Conservation (phyloP, 2,888 invertebrate species). For the Hirudinaria manillensis region DNA sequence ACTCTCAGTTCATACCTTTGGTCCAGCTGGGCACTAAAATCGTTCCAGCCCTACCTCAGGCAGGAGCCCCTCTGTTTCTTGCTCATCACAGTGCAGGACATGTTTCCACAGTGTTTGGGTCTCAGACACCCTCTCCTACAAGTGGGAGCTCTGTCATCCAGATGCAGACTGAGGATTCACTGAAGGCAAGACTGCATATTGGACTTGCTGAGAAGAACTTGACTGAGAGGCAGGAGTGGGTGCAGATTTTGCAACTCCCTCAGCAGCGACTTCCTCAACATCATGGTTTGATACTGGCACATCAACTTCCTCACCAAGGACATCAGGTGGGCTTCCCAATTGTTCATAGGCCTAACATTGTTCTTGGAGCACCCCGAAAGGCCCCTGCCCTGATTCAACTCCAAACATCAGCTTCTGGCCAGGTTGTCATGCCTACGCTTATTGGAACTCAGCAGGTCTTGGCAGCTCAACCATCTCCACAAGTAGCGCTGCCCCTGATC, state of each 20-base stretch:
- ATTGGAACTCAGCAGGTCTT: conserved; percentile 1
- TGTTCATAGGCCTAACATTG: not conserved
- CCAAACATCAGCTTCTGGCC: not conserved
- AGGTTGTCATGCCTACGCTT: conserved; percentile 2
- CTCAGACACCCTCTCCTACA: not conserved
- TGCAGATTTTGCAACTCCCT: conserved; percentile 30
- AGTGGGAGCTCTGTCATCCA: not conserved
- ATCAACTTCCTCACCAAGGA: not conserved
- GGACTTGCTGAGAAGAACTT: conserved; percentile 6
- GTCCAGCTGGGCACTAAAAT: conserved; percentile 19
- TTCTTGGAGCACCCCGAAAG: not conserved
- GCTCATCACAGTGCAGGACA: not conserved
- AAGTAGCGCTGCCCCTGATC: conserved; percentile 3
- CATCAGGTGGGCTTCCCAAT: conserved; percentile 4
- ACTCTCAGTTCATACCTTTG: not conserved
- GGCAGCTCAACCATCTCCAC: not conserved
- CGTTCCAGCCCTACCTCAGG: conserved; percentile 35
- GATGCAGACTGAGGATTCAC: not conserved
- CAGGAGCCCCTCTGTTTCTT: conserved; percentile 39
- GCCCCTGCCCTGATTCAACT: conserved; percentile 10
- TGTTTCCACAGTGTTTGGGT: not conserved
- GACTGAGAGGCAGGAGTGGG: conserved; percentile 20
- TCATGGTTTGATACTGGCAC: conserved; percentile 5
- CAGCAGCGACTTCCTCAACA: conserved; percentile 16
- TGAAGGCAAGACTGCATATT: not conserved